Evolutionary conservation across 2,888 invertebrate species (phyloP).

Genomic region (Drosophila atroscutellata): DNA sequence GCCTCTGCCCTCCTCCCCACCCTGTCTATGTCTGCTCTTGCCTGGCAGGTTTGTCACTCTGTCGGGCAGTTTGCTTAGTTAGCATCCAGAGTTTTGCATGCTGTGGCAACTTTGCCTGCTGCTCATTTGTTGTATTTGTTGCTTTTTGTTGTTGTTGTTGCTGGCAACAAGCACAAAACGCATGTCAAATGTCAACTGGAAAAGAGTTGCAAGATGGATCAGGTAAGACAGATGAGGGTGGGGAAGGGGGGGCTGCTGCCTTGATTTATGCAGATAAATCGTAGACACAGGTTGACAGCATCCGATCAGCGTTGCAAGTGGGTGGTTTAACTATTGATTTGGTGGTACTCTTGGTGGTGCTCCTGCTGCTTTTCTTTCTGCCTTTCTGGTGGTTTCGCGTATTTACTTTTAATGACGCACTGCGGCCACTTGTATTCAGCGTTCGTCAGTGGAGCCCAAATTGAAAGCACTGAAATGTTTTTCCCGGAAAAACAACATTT

Average conservation of each 20-base stretch:
- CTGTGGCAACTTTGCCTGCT: conserved; percentile 18
- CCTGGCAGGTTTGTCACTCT: conserved; percentile 50
- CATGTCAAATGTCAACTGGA: conserved; percentile 78
- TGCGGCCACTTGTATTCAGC: conserved; percentile 48
- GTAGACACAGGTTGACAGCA: conserved; percentile 51
- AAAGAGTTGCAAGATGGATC: conserved; percentile 1
- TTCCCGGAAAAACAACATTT: conserved; percentile 40
- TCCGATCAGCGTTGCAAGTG: conserved; percentile 46
- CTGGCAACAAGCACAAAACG: conserved; percentile 51
- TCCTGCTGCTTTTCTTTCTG: not conserved
- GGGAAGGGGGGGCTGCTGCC: not conserved
- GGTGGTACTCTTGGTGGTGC: conserved; percentile 17
- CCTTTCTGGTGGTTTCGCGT: conserved; percentile 13
- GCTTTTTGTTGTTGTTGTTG: conserved; percentile 27
- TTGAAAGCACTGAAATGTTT: conserved; percentile 15
- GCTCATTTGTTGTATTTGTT: conserved; percentile 57
- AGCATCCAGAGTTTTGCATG: conserved; percentile 51
- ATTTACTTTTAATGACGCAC: conserved; percentile 69
- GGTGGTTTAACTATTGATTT: conserved; percentile 38
- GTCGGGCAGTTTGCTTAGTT: conserved; percentile 49
- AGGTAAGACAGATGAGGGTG: not conserved
- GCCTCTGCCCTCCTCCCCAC: too few relatives aligned
- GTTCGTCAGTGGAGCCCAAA: conserved; percentile 11
- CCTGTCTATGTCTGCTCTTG: conserved; percentile 1
- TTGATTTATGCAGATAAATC: conserved; percentile 59